Conservation (phyloP, 2,797 vertebrate genomes). For the Simalia tracyae region DNA sequence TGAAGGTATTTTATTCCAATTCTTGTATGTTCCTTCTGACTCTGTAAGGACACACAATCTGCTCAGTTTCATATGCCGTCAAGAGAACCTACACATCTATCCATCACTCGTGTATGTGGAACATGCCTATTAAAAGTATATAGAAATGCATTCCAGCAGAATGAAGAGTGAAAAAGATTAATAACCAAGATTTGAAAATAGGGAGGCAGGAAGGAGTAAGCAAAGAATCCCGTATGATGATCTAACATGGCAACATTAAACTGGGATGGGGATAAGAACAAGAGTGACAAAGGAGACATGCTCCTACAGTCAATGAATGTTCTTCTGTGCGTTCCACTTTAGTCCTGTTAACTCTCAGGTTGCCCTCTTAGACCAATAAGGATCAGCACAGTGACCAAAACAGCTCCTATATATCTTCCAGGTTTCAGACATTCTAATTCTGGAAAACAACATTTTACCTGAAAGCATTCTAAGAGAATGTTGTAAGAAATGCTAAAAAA, state of each 20-base stretch:
- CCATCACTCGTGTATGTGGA: background rate
- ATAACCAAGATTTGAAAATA: conserved; percentile 35
- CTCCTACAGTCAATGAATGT: background rate
- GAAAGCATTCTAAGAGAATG: conserved; percentile 1
- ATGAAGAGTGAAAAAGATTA: conserved; percentile 39
- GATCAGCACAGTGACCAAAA: background rate
- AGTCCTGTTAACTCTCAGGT: background rate
- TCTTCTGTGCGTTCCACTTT: background rate
- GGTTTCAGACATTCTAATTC: background rate
- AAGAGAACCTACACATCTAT: background rate
- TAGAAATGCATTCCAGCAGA: conserved; percentile 33
- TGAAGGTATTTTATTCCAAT: background rate
- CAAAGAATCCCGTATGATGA: background rate
- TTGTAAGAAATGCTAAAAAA: conserved; percentile 29
- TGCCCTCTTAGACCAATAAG: background rate
- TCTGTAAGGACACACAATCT: background rate
- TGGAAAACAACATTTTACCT: background rate
- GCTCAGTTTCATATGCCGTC: background rate
- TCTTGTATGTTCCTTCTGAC: conserved; percentile 4
- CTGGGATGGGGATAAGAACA: background rate
- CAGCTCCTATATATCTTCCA: background rate
- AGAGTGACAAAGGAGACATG: background rate
- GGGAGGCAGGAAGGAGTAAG: rapidly evolving
- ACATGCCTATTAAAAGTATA: background rate
- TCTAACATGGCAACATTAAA: background rate